Evolutionary conservation across 2,113 vertebrate species (phyloP), one percentile per base, ranked within the genome.

Genomic region (Etheostoma spectabile): DNA sequence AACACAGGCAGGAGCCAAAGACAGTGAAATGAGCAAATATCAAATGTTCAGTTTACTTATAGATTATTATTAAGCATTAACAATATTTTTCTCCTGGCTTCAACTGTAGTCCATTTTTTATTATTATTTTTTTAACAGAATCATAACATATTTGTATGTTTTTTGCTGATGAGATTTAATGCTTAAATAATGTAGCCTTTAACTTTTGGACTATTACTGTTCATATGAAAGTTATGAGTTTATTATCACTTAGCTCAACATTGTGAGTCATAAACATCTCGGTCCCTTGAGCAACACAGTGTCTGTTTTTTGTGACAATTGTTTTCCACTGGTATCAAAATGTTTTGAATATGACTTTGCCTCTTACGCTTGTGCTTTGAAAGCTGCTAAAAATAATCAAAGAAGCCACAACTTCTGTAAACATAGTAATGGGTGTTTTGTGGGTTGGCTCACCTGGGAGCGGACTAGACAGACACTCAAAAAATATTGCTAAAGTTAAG

Each of bases 401-500:
- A 83, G 65, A 53, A 70, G 49, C 81, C 84, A 76, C 55, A 67
- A 76, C 74, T 75, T 19, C 52, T 35, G 63, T 75, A 22, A 82
- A 82, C 57, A 77, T 56, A 70, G 79, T 80, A 75, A 79, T 73
- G 63, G 51, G 22, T 69, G 63, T 83, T 87, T 84, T 53, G 65
- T 76, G 72, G 69, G 73, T 77, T 53, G 60, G 59, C 74, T 88
- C 88, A 88, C 84, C 85, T 88, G 88, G 90, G 85, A 93, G 66
- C 14, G 3, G 65, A 73, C 71, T 78, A 80, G 84, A 88, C 33
- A 52, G 68, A 89, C 80, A n/a, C n/a, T n/a, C n/a, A 80, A 82
- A 85, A 77, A 75, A 70, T 66, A 63, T 33, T 73, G 81, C 84
- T 78, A 72, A 80, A 77, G 79, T 87, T 69, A 80, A 90, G 81